A percentile compares a stretch with the other conserved stretches of the same genome.
phyloP scores from a whole-genome alignment of 2,888 invertebrate species.

The Netelia fuscicornis region DNA sequence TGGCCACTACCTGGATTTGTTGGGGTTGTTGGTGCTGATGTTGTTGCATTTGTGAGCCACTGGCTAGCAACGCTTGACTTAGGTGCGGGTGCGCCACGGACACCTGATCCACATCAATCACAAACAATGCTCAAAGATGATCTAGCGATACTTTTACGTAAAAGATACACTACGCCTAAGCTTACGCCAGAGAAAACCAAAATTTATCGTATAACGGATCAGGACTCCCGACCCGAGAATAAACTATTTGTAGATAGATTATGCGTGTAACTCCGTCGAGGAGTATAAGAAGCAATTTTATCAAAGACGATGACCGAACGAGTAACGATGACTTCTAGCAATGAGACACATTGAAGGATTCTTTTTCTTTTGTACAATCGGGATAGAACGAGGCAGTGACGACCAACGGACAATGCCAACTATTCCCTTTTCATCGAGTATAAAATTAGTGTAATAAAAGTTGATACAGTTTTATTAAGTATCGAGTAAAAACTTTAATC shows the following conservation, averaged over 20 bases:
- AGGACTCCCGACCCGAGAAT: slow-evolving; percentile 5
- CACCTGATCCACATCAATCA: slow-evolving; percentile 84
- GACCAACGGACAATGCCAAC: no score
- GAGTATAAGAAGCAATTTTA: slow-evolving; percentile 32
- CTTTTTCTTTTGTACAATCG: no score
- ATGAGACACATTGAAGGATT: slow-evolving; percentile 4
- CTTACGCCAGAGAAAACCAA: slow-evolving; percentile 49
- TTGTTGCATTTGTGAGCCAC: slow-evolving; percentile 78
- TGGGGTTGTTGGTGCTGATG: slow-evolving; percentile 75
- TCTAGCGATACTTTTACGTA: slow-evolving; percentile 63
- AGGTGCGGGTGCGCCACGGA: slow-evolving; percentile 88
- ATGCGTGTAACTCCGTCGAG: slow-evolving; percentile 1
- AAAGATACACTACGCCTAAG: slow-evolving; percentile 46
- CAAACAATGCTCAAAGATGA: slow-evolving; percentile 76
- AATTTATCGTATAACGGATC: background rate
- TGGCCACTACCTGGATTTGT: slow-evolving; percentile 81
- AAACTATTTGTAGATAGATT: slow-evolving; percentile 5
- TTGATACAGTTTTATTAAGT: no score
- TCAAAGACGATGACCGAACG: slow-evolving; percentile 17
- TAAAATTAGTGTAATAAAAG: no score
- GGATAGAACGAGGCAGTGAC: no score
- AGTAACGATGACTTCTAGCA: slow-evolving; percentile 27
- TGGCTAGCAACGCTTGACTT: slow-evolving; percentile 87
- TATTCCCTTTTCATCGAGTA: no score
- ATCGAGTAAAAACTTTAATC: no score